These are phyloP conservation scores for Lasioglossum oenotherae DNA, from an alignment of 2,888 invertebrate species.

Conservation along the genomic window DNA sequence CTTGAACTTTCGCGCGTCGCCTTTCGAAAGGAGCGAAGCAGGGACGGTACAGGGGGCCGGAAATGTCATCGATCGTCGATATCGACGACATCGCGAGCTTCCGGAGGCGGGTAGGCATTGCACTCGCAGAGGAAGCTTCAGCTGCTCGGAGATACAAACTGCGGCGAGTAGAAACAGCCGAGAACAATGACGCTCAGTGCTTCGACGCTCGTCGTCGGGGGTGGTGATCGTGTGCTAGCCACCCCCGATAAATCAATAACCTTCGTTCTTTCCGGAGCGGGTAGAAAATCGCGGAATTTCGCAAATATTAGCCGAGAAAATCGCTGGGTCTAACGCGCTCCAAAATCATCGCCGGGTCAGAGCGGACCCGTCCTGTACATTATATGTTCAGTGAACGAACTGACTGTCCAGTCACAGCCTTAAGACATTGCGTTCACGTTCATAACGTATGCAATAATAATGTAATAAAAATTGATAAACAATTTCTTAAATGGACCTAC, in stretches of 20 bases:
- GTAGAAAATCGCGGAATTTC: not conserved
- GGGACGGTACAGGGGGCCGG: not conserved
- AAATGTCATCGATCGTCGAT: conserved; percentile 1
- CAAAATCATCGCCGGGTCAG: not conserved
- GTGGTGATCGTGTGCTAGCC: conserved; percentile 55
- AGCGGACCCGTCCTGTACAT: not conserved
- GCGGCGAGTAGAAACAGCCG: conserved; percentile 62
- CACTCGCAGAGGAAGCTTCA: not conserved
- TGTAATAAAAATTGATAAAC: too few relatives aligned
- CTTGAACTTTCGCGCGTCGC: not conserved
- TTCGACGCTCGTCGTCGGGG: conserved; percentile 42
- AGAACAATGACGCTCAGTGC: conserved; percentile 67
- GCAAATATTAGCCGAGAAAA: not conserved
- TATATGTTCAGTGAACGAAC: too few relatives aligned
- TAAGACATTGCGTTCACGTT: too few relatives aligned
- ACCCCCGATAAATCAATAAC: conserved; percentile 74
- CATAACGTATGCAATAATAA: too few relatives aligned
- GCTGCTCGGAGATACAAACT: not conserved
- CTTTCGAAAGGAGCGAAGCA: not conserved
- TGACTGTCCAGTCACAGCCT: too few relatives aligned
- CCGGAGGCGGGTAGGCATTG: not conserved
- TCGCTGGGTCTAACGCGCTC: not conserved
- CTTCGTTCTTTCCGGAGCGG: conserved; percentile 20
- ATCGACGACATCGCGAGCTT: conserved; percentile 1
- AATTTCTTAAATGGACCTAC: too few relatives aligned